phyloP scores from a whole-genome alignment of 2,113 vertebrate species.

The Perca flavescens region DNA sequence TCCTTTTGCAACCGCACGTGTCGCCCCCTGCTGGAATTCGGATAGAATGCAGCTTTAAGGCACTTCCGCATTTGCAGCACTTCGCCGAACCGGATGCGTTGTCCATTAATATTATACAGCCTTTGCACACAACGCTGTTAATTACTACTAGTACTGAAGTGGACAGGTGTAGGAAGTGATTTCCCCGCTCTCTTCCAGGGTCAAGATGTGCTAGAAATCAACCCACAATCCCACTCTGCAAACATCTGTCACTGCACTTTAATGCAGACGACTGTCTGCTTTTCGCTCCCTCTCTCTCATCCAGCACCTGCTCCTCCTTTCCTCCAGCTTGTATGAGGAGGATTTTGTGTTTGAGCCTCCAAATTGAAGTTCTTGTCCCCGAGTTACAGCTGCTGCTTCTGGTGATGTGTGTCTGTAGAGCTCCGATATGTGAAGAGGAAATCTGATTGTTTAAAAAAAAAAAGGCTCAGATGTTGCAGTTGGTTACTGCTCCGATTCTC shows the following conservation, averaged over 20 bases:
- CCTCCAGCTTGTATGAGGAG: neutral
- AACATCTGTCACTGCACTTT: conserved; percentile 51
- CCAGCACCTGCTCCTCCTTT: too few relatives aligned
- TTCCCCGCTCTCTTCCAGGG: neutral
- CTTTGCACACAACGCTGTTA: neutral
- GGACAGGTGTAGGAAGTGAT: too few relatives aligned
- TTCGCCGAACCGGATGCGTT: too few relatives aligned
- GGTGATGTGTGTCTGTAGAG: conserved; percentile 7
- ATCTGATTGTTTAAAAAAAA: neutral
- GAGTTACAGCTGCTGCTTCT: conserved; percentile 1
- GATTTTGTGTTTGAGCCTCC: neutral
- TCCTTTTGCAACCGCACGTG: too few relatives aligned
- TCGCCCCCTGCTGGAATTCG: too few relatives aligned
- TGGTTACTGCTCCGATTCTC: conserved; percentile 21
- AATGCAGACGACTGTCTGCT: conserved; percentile 21
- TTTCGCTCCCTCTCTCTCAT: neutral
- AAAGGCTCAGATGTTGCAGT: neutral
- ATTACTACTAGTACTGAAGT: too few relatives aligned
- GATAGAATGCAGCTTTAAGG: too few relatives aligned
- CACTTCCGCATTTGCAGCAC: too few relatives aligned
- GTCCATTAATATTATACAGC: too few relatives aligned
- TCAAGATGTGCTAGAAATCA: too few relatives aligned
- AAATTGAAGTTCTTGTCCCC: neutral
- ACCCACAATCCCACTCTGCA: conserved; percentile 36
- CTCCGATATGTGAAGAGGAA: neutral